A percentile compares a stretch with the other conserved stretches of the same genome.
These are phyloP conservation scores for Porites evermanni DNA, from an alignment of 92 coral and sea anemone genomes.

Conservation along the genomic window DNA sequence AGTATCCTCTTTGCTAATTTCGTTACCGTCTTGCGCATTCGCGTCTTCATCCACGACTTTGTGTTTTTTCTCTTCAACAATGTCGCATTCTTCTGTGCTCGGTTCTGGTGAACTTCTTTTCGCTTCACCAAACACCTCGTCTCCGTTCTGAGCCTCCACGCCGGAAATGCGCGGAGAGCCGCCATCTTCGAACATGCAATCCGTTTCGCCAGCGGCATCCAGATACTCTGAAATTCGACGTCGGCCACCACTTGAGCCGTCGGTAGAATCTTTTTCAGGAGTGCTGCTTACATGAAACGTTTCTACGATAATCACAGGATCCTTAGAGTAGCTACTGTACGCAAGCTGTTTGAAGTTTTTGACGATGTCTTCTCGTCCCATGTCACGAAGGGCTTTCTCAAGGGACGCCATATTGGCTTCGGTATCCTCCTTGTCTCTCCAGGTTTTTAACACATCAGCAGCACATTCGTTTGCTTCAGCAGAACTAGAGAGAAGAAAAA, in stretches of 20 bases:
- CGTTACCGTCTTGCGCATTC: slow-evolving; percentile 43
- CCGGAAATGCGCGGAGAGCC: slow-evolving; percentile 38
- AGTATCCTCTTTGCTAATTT: slow-evolving; percentile 50
- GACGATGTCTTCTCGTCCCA: slow-evolving; percentile 85
- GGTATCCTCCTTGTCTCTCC: slow-evolving; percentile 89
- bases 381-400: slow-evolving; percentile 81
- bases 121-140: slow-evolving; percentile 27
- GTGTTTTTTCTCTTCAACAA: slow-evolving; percentile 46
- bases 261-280: slow-evolving; percentile 9
- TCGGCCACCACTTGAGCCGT: slow-evolving; percentile 12
- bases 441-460: slow-evolving; percentile 78
- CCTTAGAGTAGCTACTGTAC: slow-evolving; percentile 91
- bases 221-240: slow-evolving; percentile 64
- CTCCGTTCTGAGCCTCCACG: slow-evolving; percentile 11
- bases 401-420: slow-evolving; percentile 94
- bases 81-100: slow-evolving; percentile 27
- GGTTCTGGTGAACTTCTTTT: slow-evolving; percentile 22
- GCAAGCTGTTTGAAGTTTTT: slow-evolving; percentile 92
- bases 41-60: slow-evolving; percentile 64
- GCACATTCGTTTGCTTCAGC: slow-evolving; percentile 78
- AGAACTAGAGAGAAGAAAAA: slow-evolving; percentile 24
- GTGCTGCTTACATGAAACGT: slow-evolving; percentile 56
- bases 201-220: slow-evolving; percentile 50
- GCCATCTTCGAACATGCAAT: slow-evolving; percentile 54
- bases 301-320: slow-evolving; percentile 78